These are phyloP conservation scores for Morinoia aosen DNA, from an alignment of 2,888 invertebrate species.

Conservation along the genomic window DNA sequence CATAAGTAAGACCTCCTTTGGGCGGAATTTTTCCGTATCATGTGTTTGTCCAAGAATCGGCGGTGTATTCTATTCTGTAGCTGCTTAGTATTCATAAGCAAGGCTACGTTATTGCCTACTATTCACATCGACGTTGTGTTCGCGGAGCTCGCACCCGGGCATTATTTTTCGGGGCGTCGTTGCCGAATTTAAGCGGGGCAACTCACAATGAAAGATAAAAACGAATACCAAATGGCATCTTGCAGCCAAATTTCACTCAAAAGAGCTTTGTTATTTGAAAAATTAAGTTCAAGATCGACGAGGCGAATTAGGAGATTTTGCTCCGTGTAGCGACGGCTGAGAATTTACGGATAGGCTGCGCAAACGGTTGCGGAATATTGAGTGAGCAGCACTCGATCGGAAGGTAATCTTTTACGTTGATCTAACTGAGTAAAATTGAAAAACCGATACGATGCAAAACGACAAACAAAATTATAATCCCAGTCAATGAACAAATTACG, in stretches of 20 bases:
- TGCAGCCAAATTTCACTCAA: neutral
- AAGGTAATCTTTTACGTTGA: too few species aligned
- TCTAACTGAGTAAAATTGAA: too few species aligned
- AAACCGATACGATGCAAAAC: too few species aligned
- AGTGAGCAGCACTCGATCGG: too few species aligned
- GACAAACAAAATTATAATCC: too few species aligned
- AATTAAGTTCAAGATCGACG: neutral
- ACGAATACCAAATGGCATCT: neutral
- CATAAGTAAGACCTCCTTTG: slow-evolving; percentile 1
- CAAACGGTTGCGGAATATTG: too few species aligned
- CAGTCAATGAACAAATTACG: too few species aligned
- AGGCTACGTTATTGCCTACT: neutral
- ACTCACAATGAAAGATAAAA: neutral
- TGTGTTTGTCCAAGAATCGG: neutral
- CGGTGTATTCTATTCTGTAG: slow-evolving; percentile 12
- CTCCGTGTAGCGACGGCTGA: neutral
- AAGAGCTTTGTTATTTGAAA: neutral
- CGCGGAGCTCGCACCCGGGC: neutral
- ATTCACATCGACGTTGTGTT: neutral
- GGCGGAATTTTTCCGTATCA: slow-evolving; percentile 3
- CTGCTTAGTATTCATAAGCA: slow-evolving; percentile 17
- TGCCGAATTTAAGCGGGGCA: neutral
- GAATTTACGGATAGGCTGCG: neutral
- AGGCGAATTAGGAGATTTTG: neutral
- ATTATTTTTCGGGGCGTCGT: neutral